Conservation (phyloP, 2,113 vertebrate species). For the Dromiciops gliroides region DNA sequence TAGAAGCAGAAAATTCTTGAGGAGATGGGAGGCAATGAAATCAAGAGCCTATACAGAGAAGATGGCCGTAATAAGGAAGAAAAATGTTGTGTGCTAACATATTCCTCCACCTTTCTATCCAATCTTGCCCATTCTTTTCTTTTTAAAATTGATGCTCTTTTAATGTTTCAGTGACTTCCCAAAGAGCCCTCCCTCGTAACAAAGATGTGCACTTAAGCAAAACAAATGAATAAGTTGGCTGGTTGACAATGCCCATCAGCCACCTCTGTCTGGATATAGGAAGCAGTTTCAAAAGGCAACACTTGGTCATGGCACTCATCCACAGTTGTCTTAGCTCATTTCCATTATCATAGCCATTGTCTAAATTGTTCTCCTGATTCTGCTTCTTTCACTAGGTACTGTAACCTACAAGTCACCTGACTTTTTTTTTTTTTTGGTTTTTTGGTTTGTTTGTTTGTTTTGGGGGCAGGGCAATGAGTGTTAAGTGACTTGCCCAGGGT, state of each 20-base stretch:
- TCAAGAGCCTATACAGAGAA: background rate
- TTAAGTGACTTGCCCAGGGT: no score
- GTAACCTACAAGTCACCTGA: no score
- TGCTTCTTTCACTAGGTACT: no score
- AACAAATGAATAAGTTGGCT: background rate
- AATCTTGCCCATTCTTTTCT: background rate
- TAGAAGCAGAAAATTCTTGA: background rate
- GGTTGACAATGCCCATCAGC: background rate
- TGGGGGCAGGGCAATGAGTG: no score
- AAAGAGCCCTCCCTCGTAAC: background rate
- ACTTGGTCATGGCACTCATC: background rate
- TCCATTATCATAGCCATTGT: no score
- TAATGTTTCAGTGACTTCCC: background rate
- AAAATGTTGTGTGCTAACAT: background rate
- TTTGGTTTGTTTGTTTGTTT: no score
- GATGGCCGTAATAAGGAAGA: background rate
- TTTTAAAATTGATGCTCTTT: background rate
- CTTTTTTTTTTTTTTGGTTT: no score
- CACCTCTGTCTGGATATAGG: background rate
- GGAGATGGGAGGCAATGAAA: no score
- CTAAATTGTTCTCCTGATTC: no score
- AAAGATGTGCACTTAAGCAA: background rate
- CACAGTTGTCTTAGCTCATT: no score
- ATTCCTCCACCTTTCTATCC: background rate
- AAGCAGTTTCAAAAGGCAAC: background rate